Conservation (phyloP, 2,113 vertebrate species). For the Oreotragus oreotragus region DNA sequence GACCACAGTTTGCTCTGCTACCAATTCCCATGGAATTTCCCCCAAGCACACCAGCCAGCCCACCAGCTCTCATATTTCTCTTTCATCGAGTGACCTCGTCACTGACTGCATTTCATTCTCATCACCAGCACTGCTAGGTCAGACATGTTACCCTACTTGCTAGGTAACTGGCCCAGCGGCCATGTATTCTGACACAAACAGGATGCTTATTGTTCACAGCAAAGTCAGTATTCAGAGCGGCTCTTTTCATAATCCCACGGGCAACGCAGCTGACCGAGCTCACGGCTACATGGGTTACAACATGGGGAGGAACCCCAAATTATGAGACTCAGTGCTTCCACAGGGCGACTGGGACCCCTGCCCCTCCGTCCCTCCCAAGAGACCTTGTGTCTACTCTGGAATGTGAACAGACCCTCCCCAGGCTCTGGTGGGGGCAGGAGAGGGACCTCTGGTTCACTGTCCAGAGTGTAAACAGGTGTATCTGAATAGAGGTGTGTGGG, state of each 20-base stretch:
- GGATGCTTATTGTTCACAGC: background rate
- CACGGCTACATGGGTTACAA: rapidly evolving
- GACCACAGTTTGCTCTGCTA: rapidly evolving
- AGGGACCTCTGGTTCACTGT: background rate
- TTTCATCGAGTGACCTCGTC: background rate
- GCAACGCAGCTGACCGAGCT: rapidly evolving
- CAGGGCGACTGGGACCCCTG: rapidly evolving
- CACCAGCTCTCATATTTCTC: rapidly evolving
- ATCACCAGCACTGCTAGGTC: background rate
- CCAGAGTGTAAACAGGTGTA: rapidly evolving
- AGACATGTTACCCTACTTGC: background rate
- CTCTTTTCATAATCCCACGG: background rate
- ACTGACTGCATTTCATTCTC: rapidly evolving
- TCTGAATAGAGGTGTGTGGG: too few species aligned
- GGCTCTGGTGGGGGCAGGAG: background rate
- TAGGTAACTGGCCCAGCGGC: background rate
- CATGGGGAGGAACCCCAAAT: rapidly evolving
- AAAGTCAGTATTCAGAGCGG: background rate
- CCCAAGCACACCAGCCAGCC: background rate
- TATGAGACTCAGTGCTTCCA: background rate
- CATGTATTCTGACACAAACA: background rate
- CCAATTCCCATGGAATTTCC: background rate
- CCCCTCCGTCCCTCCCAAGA: background rate
- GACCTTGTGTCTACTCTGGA: background rate
- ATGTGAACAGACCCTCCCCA: background rate